A percentile compares a stretch with the other conserved stretches of the same genome.
Evolutionary conservation across 2,888 invertebrate species (phyloP).

Genomic region (Meiosimyza platycephala): DNA sequence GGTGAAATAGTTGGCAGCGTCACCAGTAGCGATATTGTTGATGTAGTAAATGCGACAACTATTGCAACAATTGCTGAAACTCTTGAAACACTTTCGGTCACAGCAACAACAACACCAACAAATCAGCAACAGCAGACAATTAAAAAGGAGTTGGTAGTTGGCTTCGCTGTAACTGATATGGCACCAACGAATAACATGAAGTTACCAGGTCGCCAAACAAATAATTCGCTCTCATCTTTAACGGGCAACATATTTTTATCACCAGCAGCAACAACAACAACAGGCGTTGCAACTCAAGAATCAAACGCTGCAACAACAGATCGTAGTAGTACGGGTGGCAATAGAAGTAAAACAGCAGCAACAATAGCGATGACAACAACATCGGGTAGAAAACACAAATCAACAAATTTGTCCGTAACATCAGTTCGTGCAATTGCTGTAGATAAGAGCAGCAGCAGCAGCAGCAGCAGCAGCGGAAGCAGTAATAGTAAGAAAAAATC

Average conservation of each 20-base stretch:
- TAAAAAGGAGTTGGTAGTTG: conserved; percentile 16
- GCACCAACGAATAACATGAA: conserved; percentile 66
- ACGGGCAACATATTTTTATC: conserved; percentile 86
- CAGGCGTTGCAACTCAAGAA: conserved; percentile 24
- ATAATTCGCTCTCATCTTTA: conserved; percentile 85
- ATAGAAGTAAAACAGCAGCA: conserved; percentile 6
- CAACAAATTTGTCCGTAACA: conserved; percentile 37
- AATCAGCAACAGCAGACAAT: conserved; percentile 19
- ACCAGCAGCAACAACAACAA: conserved; percentile 48
- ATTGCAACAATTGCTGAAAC: conserved; percentile 44
- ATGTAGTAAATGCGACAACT: conserved; percentile 52
- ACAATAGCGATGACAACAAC: conserved; percentile 14
- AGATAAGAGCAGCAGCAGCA: conserved; percentile 33
- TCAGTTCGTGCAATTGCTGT: conserved; percentile 31
- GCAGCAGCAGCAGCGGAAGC: conserved; percentile 42
- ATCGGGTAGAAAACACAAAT: conserved; percentile 31
- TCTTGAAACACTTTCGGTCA: conserved; percentile 5
- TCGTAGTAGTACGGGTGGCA: background rate
- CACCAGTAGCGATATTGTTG: conserved; percentile 48
- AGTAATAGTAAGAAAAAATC: conserved; percentile 40
- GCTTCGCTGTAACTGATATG: conserved; percentile 53
- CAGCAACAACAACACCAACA: conserved; percentile 23
- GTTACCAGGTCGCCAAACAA: conserved; percentile 81
- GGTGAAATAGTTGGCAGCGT: conserved; percentile 49
- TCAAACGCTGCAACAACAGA: background rate